phyloP scores from a whole-genome alignment of 2,797 vertebrate genomes.

The Loriculus beryllinus region DNA sequence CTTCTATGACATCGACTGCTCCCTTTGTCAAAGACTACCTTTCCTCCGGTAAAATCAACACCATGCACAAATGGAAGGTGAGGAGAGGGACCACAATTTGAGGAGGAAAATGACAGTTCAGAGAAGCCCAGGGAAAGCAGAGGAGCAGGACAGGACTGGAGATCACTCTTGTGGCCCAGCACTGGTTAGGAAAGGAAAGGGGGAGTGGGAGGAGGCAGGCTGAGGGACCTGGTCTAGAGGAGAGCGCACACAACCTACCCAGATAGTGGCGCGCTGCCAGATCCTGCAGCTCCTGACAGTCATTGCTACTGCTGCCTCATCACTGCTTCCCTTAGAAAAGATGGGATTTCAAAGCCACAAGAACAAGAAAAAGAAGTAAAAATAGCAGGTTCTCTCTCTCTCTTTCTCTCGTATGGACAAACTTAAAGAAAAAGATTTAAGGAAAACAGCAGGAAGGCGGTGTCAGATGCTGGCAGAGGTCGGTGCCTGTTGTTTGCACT shows the following conservation, averaged over 20 bases:
- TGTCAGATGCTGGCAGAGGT: not conserved
- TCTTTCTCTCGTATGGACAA: not conserved
- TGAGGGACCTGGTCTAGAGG: not conserved
- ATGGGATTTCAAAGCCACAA: not conserved
- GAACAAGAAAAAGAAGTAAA: not conserved
- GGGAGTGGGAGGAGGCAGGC: not conserved
- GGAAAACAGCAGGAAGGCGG: conserved; percentile 12
- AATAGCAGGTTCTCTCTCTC: not conserved
- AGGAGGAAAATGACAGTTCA: not conserved
- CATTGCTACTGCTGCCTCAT: not conserved
- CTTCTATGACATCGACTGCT: fast-evolving
- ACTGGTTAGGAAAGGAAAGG: not conserved
- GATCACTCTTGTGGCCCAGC: not conserved
- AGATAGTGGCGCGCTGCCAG: not conserved
- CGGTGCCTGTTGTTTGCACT: conserved; percentile 38
- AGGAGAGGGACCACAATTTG: not conserved
- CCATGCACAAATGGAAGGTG: not conserved
- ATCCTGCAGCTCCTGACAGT: not conserved
- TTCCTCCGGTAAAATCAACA: not conserved
- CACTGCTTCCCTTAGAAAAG: not conserved
- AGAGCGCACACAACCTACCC: not conserved
- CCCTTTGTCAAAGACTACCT: not conserved
- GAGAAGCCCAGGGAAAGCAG: not conserved
- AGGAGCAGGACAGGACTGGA: not conserved
- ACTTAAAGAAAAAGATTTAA: conserved; percentile 25